Conservation (phyloP, 2,888 invertebrate species). For the Erynnis tages region DNA sequence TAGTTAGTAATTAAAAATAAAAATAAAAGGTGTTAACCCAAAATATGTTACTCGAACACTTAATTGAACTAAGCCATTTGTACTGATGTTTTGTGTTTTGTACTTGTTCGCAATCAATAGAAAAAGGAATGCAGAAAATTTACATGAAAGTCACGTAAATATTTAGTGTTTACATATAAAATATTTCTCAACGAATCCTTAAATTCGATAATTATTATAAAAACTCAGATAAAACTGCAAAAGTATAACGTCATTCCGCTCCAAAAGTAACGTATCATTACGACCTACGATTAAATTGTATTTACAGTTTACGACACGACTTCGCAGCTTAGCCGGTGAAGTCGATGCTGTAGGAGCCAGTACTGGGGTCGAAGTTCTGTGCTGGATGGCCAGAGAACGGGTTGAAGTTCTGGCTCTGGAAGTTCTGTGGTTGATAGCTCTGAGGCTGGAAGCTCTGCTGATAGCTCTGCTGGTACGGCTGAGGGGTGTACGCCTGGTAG, state of each 20-base stretch:
- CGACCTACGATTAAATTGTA: conserved; percentile 5
- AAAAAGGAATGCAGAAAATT: no score
- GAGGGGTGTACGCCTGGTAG: conserved; percentile 63
- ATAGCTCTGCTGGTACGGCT: conserved; percentile 52
- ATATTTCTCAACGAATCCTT: conserved; percentile 5
- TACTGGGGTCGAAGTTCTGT: conserved; percentile 86
- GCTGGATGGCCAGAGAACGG: conserved; percentile 86
- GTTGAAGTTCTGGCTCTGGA: conserved; percentile 63
- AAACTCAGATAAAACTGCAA: conserved; percentile 5
- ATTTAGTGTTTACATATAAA: no score
- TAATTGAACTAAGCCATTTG: no score
- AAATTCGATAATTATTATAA: conserved; percentile 2
- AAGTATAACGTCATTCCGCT: neutral
- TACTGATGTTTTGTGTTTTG: no score
- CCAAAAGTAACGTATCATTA: neutral
- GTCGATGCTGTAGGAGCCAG: conserved; percentile 89
- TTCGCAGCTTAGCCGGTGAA: conserved; percentile 80
- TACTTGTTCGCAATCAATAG: no score
- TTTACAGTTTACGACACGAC: conserved; percentile 4
- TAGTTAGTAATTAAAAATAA: no score
- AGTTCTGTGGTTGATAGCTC: conserved; percentile 47
- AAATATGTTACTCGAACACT: no score
- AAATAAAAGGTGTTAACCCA: no score
- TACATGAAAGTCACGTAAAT: no score
- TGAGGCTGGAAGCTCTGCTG: conserved; percentile 50